These are phyloP conservation scores for Spatulosminthurus flaviceps DNA, from an alignment of 2,888 invertebrate species.

Conservation along the genomic window DNA sequence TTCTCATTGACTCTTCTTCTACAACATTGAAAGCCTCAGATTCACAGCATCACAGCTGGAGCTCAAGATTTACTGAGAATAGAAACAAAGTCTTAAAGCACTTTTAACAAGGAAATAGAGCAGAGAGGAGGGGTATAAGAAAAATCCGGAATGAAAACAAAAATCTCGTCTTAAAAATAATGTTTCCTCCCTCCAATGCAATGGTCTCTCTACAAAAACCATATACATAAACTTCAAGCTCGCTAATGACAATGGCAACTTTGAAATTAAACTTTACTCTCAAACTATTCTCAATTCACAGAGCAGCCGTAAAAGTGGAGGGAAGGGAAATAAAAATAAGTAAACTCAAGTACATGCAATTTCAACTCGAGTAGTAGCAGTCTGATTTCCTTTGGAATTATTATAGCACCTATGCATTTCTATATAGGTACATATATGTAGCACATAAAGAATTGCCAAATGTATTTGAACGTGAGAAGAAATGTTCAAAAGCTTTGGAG, in stretches of 20 bases:
- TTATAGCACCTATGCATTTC: no score
- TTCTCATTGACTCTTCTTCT: neutral
- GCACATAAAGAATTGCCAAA: neutral
- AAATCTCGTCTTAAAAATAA: slow-evolving; percentile 9
- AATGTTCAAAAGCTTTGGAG: slow-evolving; percentile 23
- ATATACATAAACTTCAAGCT: neutral
- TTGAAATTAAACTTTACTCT: slow-evolving; percentile 21
- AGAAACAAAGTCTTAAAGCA: neutral
- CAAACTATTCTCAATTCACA: no score
- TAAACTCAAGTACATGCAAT: no score
- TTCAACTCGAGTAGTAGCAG: no score
- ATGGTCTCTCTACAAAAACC: neutral
- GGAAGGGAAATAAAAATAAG: slow-evolving; percentile 18
- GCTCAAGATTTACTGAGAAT: neutral
- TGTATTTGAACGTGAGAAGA: slow-evolving; percentile 24
- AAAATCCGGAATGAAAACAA: slow-evolving; percentile 21
- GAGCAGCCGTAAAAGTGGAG: slow-evolving; percentile 2
- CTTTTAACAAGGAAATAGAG: neutral
- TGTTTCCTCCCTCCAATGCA: slow-evolving; percentile 25
- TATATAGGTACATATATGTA: no score
- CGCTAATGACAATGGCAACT: slow-evolving; percentile 20
- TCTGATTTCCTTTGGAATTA: no score
- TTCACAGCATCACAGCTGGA: slow-evolving; percentile 9
- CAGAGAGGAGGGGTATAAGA: neutral
- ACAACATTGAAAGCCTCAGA: neutral